These are phyloP conservation scores for Misgurnus anguillicaudatus DNA, from an alignment of 2,113 vertebrate genomes.

Conservation along the genomic window DNA sequence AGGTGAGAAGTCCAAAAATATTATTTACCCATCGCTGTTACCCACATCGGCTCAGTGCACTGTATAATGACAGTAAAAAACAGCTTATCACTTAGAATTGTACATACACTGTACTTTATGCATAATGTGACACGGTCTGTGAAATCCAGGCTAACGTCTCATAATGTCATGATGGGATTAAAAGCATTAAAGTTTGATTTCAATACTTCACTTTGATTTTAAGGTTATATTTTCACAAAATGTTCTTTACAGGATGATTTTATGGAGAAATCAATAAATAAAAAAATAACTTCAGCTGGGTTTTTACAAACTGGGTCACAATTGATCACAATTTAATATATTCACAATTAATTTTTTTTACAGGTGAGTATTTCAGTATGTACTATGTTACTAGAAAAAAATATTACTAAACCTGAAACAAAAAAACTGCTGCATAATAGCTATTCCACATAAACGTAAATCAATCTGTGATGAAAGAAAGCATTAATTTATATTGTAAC, in stretches of 20 bases:
- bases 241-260: too few relatives aligned
- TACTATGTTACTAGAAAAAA: background rate
- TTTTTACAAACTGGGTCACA: background rate
- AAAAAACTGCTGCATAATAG: background rate
- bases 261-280: too few relatives aligned
- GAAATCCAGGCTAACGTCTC: too few relatives aligned
- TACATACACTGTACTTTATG: background rate
- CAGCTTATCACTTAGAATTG: background rate
- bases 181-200: too few relatives aligned
- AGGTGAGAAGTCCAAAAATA: background rate
- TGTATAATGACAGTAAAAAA: too few relatives aligned
- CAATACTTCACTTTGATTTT: too few relatives aligned
- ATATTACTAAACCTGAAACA: background rate
- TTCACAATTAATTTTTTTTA: background rate
- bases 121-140: too few relatives aligned
- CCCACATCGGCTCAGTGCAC: constrained; percentile 20
- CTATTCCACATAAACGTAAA: background rate
- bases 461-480: background rate
- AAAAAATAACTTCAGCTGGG: too few relatives aligned
- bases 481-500: too few relatives aligned
- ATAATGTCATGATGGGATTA: too few relatives aligned
- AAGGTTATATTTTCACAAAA: too few relatives aligned
- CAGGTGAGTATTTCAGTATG: too few relatives aligned
- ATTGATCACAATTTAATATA: constrained; percentile 10
- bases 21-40: background rate